phyloP scores from a whole-genome alignment of 2,888 invertebrate species.

The Lochmaea capreae region DNA sequence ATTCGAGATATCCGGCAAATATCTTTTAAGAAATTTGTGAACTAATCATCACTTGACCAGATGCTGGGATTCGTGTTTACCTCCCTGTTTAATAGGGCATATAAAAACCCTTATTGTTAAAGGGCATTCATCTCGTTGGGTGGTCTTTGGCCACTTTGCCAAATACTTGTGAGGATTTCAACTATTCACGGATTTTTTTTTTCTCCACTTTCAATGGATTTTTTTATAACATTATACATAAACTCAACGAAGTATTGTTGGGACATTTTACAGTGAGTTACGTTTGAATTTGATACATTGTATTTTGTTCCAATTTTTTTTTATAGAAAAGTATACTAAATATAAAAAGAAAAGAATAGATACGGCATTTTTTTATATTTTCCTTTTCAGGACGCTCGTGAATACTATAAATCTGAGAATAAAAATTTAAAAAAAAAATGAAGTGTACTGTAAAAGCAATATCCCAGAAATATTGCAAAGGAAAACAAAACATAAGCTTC shows the following conservation, averaged over 20 bases:
- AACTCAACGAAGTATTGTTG: not conserved
- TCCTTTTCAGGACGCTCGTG: not conserved
- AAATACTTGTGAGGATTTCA: slow-evolving; percentile 47
- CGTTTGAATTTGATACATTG: not conserved
- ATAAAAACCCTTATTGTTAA: slow-evolving; percentile 44
- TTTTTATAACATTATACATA: slow-evolving; percentile 1
- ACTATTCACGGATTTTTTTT: slow-evolving; percentile 43
- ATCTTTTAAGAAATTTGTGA: slow-evolving; percentile 27
- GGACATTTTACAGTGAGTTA: not conserved
- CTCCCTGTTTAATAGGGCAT: slow-evolving; percentile 44
- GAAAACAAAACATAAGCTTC: slow-evolving; percentile 32
- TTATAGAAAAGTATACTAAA: not conserved
- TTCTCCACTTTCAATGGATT: slow-evolving; percentile 14
- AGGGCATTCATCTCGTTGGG: slow-evolving; percentile 47
- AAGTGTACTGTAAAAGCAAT: slow-evolving; percentile 16
- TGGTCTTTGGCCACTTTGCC: slow-evolving; percentile 48
- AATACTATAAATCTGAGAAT: not conserved
- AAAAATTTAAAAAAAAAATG: not conserved
- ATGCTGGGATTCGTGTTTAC: slow-evolving; percentile 39
- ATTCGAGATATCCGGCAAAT: slow-evolving; percentile 29
- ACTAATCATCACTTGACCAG: slow-evolving; percentile 45
- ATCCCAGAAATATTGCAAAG: slow-evolving; percentile 26
- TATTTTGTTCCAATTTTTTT: not conserved
- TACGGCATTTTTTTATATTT: not conserved
- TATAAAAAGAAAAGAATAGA: no score